Conservation (phyloP, 2,113 vertebrate species). For the Harpagus bidentatus region DNA sequence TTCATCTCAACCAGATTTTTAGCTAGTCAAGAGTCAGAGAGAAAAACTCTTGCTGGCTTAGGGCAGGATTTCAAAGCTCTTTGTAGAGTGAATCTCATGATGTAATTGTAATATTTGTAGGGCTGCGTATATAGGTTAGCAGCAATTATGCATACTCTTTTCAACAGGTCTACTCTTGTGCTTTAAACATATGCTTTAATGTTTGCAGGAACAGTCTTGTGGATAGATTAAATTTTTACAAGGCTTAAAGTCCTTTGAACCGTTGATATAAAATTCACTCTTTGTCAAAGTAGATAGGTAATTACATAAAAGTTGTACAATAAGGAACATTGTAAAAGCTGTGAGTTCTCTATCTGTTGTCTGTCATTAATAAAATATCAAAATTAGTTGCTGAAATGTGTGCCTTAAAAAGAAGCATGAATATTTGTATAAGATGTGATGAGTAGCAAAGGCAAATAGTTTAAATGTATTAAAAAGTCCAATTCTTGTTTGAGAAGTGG, state of each 20-base stretch:
- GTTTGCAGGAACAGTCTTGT: conserved; percentile 32
- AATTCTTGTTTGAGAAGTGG: background rate
- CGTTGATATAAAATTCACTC: conserved; percentile 19
- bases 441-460: background rate
- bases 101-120: conserved; percentile 5
- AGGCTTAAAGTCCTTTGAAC: conserved; percentile 34
- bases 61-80: conserved; percentile 1
- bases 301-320: conserved; percentile 16
- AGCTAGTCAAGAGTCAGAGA: background rate
- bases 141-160: conserved; percentile 22
- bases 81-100: background rate
- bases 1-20: background rate
- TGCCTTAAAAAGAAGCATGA: background rate
- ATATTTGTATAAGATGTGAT: background rate
- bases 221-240: conserved; percentile 25
- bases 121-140: background rate
- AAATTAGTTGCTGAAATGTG: conserved; percentile 18
- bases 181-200: conserved; percentile 41
- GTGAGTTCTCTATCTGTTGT: background rate
- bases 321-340: background rate
- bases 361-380: conserved; percentile 17
- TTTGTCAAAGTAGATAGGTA: conserved; percentile 2
- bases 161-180: conserved; percentile 49
- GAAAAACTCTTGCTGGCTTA: background rate
- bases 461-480: background rate